These are phyloP conservation scores for Parnassius smintheus DNA, from an alignment of 2,888 invertebrate genomes.

Conservation along the genomic window DNA sequence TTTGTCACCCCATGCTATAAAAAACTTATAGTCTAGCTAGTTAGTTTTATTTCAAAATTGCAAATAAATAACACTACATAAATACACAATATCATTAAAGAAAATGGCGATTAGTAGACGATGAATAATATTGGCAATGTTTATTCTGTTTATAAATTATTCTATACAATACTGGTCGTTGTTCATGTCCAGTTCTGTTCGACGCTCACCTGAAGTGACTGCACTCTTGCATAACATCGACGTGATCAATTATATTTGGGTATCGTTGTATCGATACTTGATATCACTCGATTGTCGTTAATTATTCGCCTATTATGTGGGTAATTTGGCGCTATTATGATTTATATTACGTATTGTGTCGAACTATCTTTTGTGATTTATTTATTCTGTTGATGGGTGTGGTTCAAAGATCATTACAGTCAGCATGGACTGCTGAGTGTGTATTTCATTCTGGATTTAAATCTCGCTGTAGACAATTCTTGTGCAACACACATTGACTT, in stretches of 20 bases:
- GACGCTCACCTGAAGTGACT: conserved; percentile 9
- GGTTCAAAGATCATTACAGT: background rate
- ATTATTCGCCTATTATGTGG: background rate
- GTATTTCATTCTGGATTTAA: too few relatives aligned
- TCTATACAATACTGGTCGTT: conserved; percentile 7
- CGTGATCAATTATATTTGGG: conserved; percentile 7
- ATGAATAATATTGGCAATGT: background rate
- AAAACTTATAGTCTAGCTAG: too few relatives aligned
- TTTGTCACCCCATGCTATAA: too few relatives aligned
- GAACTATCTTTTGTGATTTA: background rate
- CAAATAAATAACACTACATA: too few relatives aligned
- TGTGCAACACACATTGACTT: too few relatives aligned
- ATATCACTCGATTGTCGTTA: conserved; percentile 5
- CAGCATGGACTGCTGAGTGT: too few relatives aligned
- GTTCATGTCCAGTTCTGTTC: background rate
- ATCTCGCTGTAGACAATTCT: too few relatives aligned
- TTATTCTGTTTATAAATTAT: conserved; percentile 2
- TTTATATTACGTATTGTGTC: background rate
- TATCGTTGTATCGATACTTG: conserved; percentile 3
- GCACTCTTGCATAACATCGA: conserved; percentile 17
- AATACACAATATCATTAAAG: too few relatives aligned
- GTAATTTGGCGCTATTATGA: conserved; percentile 7
- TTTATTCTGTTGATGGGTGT: background rate
- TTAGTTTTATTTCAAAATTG: too few relatives aligned
- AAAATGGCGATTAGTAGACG: too few relatives aligned